Conservation (phyloP, 2,888 invertebrate species). For the Heteromyza rotundicornis region DNA sequence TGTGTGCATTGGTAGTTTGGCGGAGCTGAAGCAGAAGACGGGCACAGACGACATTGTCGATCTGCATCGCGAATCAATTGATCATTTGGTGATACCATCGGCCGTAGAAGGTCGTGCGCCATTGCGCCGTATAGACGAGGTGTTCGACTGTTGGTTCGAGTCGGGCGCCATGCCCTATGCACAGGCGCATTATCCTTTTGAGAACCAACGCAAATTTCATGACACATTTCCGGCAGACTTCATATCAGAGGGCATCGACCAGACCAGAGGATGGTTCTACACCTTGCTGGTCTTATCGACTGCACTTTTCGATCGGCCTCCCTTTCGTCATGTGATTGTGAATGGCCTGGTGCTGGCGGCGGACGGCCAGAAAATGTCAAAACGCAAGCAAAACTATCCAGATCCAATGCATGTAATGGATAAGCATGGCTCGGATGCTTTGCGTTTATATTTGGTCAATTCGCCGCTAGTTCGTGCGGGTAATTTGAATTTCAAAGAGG, state of each 20-base stretch:
- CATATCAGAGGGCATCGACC: conserved; percentile 94
- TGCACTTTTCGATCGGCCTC: conserved; percentile 87
- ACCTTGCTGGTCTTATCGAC: conserved; percentile 92
- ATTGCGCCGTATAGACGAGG: conserved; percentile 82
- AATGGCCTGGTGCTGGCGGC: conserved; percentile 89
- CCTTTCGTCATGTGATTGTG: conserved; percentile 92
- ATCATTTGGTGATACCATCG: conserved; percentile 92
- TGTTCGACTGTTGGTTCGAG: conserved; percentile 99
- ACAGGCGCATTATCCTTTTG: conserved; percentile 91
- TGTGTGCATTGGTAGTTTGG: conserved; percentile 94
- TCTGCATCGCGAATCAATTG: conserved; percentile 93
- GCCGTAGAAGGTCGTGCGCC: conserved; percentile 84
- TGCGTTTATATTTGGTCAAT: conserved; percentile 90
- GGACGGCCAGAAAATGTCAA: conserved; percentile 96
- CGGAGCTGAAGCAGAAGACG: conserved; percentile 83
- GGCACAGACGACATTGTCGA: conserved; percentile 81
- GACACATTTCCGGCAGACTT: conserved; percentile 85
- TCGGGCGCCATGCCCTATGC: conserved; percentile 97
- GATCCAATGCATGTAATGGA: conserved; percentile 87
- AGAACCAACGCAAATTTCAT: conserved; percentile 81
- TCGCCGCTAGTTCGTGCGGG: conserved; percentile 95
- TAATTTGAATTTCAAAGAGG: conserved; percentile 90
- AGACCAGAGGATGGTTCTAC: conserved; percentile 97
- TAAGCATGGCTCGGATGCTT: conserved; percentile 93
- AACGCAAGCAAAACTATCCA: conserved; percentile 95